Evolutionary conservation across 2,888 invertebrate species (phyloP).

Genomic region (Clostera curtula): DNA sequence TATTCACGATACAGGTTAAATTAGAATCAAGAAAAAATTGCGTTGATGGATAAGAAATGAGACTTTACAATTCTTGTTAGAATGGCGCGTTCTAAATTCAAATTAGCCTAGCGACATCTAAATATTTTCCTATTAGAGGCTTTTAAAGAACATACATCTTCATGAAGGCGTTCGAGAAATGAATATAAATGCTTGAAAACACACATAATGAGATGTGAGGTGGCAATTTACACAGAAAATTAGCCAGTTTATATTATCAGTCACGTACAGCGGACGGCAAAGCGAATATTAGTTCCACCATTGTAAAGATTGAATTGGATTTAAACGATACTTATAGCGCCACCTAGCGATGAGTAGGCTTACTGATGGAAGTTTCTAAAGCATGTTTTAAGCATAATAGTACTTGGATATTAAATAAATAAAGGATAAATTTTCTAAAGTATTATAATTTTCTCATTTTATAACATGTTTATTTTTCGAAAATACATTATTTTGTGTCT

Average conservation of each 20-base stretch:
- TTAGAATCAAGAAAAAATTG: background rate
- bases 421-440: too few species aligned
- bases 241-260: slow-evolving; percentile 58
- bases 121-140: slow-evolving; percentile 45
- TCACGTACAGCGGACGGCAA: slow-evolving; percentile 48
- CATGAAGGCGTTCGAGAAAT: slow-evolving; percentile 49
- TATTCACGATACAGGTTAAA: too few species aligned
- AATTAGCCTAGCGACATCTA: slow-evolving; percentile 28
- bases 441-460: too few species aligned
- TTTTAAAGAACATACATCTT: slow-evolving; percentile 48
- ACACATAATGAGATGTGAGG: slow-evolving; percentile 59
- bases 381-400: too few species aligned
- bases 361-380: too few species aligned
- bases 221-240: slow-evolving; percentile 62
- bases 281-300: slow-evolving; percentile 14
- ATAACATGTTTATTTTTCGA: too few species aligned
- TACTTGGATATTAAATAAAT: too few species aligned
- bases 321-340: slow-evolving; percentile 27
- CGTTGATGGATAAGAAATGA: background rate
- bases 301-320: slow-evolving; percentile 7
- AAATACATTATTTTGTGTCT: too few species aligned
- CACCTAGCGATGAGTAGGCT: slow-evolving; percentile 31
- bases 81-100: slow-evolving; percentile 21
- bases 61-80: background rate
- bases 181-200: slow-evolving; percentile 59